Evolutionary conservation across 2,888 invertebrate species (phyloP).

Genomic region (Drosophila hamatofila): DNA sequence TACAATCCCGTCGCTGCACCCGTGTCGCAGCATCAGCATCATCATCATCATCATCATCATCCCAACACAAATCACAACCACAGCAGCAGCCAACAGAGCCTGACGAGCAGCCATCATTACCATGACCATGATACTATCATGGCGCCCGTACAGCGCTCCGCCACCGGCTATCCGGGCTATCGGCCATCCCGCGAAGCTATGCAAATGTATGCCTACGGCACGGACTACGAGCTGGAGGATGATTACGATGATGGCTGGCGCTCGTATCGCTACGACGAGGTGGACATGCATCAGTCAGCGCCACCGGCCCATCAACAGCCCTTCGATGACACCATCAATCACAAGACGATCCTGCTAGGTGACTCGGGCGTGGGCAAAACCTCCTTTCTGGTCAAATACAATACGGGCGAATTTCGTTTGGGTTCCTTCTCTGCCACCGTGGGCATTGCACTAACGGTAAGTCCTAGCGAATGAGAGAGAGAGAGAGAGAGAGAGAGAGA

Average conservation of each 20-base stretch:
- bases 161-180: conserved; percentile 93
- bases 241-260: conserved; percentile 84
- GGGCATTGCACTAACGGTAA: conserved; percentile 97
- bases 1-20: conserved; percentile 76
- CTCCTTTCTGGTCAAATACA: conserved; percentile 95
- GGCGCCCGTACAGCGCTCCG: conserved; percentile 84
- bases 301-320: conserved; percentile 65
- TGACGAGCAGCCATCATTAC: conserved; percentile 72
- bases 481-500: not conserved
- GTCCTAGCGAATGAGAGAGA: conserved; percentile 82
- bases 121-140: conserved; percentile 65
- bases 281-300: conserved; percentile 77
- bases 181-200: conserved; percentile 90
- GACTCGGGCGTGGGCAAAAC: conserved; percentile 98
- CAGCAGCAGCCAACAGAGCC: conserved; percentile 66
- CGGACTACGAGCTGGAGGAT: conserved; percentile 74
- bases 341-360: conserved; percentile 96
- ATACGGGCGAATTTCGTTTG: conserved; percentile 95
- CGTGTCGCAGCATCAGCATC: conserved; percentile 54
- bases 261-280: conserved; percentile 85
- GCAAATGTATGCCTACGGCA: conserved; percentile 86
- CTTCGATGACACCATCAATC: conserved; percentile 87
- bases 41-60: conserved; percentile 68
- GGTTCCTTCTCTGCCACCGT: conserved; percentile 97
- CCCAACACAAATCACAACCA: conserved; percentile 37